Evolutionary conservation across 2,888 invertebrate genomes (phyloP).

Genomic region (Acanthococcus lagerstroemiae): DNA sequence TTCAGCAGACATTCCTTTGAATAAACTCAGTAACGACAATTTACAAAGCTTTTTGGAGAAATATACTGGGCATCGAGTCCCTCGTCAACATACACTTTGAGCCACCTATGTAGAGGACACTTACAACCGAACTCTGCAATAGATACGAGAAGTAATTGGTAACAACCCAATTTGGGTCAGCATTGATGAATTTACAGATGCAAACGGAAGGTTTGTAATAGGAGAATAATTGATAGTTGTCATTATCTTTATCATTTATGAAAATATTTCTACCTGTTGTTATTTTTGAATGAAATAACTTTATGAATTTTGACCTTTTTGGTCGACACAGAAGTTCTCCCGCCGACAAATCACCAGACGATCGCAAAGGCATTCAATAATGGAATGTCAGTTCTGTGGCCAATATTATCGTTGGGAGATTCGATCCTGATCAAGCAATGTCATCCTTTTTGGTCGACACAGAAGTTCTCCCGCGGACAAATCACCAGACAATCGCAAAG

Average conservation of each 20-base stretch:
- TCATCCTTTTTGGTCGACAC: constrained; percentile 2
- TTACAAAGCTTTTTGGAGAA: neutral
- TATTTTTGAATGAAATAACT: too few relatives aligned
- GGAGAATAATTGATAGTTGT: too few relatives aligned
- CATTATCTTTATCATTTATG: too few relatives aligned
- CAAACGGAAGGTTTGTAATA: neutral
- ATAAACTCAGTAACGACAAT: neutral
- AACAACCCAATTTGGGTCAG: neutral
- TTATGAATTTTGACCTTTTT: too few relatives aligned
- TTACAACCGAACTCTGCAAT: neutral
- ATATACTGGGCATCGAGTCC: neutral
- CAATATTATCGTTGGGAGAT: constrained; percentile 16
- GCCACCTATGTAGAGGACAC: neutral
- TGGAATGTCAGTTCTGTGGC: constrained; percentile 3
- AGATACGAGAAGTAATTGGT: neutral
- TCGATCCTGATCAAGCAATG: constrained; percentile 1
- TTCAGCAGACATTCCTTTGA: neutral
- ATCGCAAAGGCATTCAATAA: constrained; percentile 21
- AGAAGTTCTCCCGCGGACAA: neutral
- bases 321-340: too few relatives aligned
- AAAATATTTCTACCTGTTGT: too few relatives aligned
- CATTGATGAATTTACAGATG: neutral
- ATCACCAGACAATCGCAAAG: constrained; percentile 20
- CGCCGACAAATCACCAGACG: constrained; percentile 19
- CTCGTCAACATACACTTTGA: neutral